Evolutionary conservation across 2,113 vertebrate species (phyloP).

Genomic region (Megalops atlanticus): DNA sequence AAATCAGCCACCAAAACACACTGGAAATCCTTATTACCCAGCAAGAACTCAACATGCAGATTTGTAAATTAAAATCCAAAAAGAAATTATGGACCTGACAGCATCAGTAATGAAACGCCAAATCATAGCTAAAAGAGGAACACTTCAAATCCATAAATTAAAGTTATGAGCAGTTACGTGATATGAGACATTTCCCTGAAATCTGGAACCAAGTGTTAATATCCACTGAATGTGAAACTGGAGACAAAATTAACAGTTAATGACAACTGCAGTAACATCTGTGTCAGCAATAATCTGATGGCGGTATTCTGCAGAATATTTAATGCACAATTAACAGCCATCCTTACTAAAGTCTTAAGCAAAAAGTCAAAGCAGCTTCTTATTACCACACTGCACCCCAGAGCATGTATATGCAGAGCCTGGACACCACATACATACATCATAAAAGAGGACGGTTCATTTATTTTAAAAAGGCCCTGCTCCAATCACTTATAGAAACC

Average conservation of each 20-base stretch:
- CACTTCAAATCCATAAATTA: background rate
- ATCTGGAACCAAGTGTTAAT: background rate
- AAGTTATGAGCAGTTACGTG: no score
- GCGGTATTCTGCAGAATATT: background rate
- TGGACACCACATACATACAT: no score
- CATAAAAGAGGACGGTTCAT: no score
- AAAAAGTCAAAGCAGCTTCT: no score
- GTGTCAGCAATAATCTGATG: background rate
- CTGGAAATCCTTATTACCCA: background rate
- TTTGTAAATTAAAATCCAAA: no score
- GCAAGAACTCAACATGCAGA: background rate
- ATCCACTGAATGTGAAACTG: background rate
- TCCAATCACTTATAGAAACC: no score
- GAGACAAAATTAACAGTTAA: background rate
- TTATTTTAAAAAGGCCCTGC: no score
- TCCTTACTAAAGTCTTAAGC: no score
- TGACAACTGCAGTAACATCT: background rate
- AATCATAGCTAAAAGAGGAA: background rate
- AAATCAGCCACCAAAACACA: background rate
- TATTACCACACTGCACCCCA: no score
- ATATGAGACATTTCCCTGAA: background rate
- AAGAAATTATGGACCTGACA: background rate
- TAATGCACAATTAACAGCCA: background rate
- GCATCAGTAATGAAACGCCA: background rate
- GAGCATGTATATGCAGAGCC: no score